A percentile compares a stretch with the other conserved stretches of the same genome.
Evolutionary conservation across 1,140 invertebrate species (phyloP).

Genomic region (Heliothis subflexa): DNA sequence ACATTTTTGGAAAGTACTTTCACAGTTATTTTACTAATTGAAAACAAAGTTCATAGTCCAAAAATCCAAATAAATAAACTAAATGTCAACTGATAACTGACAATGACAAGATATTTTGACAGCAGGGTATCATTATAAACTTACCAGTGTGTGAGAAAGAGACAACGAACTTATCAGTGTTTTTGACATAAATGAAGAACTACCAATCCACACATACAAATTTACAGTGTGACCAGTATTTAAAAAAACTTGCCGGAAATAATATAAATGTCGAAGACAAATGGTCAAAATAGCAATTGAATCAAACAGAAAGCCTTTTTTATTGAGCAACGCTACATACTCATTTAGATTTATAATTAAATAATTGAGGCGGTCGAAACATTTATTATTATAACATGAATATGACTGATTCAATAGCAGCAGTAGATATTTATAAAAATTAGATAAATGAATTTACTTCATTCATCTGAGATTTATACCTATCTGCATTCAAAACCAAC

Average conservation of each 20-base stretch:
- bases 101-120: not conserved
- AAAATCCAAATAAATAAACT: conserved; percentile 18
- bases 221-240: not conserved
- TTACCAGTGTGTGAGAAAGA: not conserved
- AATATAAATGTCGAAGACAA: no score
- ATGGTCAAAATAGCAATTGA: no score
- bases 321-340: no score
- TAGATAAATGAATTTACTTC: no score
- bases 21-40: conserved; percentile 9
- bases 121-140: not conserved
- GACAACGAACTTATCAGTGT: not conserved
- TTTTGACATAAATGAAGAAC: conserved; percentile 19
- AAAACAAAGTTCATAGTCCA: conserved; percentile 65
- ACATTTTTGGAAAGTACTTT: conserved; percentile 48
- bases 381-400: no score
- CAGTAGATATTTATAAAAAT: no score
- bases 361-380: no score
- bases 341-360: no score
- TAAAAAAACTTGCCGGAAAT: not conserved
- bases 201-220: not conserved
- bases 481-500: no score
- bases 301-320: no score
- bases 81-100: not conserved
- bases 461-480: no score
- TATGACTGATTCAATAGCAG: no score